Evolutionary conservation across 1,140 invertebrate species (phyloP), one percentile per base, ranked within the genome.

Genomic region (Planococcus citri): DNA sequence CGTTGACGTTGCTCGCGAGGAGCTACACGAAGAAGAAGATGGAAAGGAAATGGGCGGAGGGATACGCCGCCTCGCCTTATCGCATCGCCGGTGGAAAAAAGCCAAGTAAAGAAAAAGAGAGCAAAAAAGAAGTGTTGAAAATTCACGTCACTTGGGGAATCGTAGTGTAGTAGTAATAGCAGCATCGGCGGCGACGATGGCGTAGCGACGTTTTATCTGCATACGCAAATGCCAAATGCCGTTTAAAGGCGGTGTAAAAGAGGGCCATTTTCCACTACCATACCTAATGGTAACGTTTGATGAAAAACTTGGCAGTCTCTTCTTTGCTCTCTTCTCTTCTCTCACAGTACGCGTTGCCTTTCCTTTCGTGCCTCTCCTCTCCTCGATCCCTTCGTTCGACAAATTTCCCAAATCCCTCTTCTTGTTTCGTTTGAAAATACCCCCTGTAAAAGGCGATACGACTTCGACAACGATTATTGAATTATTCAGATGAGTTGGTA

Each of bases 111-210:
- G 4, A 12, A 33, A 33, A 33, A 12, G 29, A 12, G 41, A 3
- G 3, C n/a, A 17, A 20, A 51, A 51, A 51, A 51, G 41, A 51
- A 51, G 41, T 51, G 41, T 51, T 51, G 17, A 20, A 51, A 51
- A 51, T 51, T 51, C 41, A 51, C 41, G 41, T 51, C 41, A 51
- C 41, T 51, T 51, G 41, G 41, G 41, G 41, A 51, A 51, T 51
- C 41, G 41, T 51, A 33, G 29, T 6, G 29, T 6, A 33, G n/a
- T n/a, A n/a, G n/a, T n/a, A n/a, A n/a, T n/a, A n/a, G n/a, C n/a
- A n/a, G n/a, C n/a, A n/a, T n/a, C n/a, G n/a, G n/a, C n/a, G n/a
- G n/a, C n/a, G n/a, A n/a, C n/a, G n/a, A n/a, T n/a, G n/a, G n/a
- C n/a, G n/a, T n/a, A n/a, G n/a, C n/a, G 17, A 51, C 41, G 41